Conservation (phyloP, 2,888 invertebrate species). For the Machimus atricapillus region DNA sequence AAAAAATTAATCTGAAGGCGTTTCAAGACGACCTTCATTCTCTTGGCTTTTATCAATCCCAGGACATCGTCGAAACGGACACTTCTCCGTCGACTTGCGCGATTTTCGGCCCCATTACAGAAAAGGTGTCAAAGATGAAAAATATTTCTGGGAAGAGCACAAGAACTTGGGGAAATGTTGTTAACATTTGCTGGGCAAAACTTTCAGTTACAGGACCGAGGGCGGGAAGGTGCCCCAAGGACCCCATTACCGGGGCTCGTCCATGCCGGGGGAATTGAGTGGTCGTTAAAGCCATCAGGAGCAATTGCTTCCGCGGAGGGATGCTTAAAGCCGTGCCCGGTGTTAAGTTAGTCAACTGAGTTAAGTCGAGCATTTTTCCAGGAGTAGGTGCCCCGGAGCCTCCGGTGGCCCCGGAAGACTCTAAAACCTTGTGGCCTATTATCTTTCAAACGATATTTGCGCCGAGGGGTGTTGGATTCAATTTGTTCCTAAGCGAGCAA, state of each 20-base stretch:
- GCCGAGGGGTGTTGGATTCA: not conserved
- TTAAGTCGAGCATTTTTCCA: not conserved
- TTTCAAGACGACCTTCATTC: not conserved
- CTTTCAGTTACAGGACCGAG: not conserved
- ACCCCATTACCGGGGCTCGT: not conserved
- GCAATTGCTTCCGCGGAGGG: not conserved
- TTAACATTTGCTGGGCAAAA: not conserved
- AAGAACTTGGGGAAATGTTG: not conserved
- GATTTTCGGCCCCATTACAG: not conserved
- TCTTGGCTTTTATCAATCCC: not conserved
- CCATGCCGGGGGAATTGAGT: not conserved
- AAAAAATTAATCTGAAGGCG: not conserved
- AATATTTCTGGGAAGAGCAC: not conserved
- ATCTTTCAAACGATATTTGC: not conserved
- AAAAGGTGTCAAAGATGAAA: not conserved
- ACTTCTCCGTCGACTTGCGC: not conserved
- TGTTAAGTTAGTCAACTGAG: not conserved
- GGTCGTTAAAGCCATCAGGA: not conserved
- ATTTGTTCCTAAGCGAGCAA: not conserved
- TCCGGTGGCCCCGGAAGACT: not conserved
- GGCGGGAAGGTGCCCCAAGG: not conserved
- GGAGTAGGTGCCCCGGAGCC: not conserved
- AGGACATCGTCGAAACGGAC: not conserved
- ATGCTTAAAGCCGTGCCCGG: not conserved
- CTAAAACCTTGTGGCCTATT: not conserved